Conservation (phyloP, 2,888 invertebrate genomes). For the Perizoma flavofasciatum region DNA sequence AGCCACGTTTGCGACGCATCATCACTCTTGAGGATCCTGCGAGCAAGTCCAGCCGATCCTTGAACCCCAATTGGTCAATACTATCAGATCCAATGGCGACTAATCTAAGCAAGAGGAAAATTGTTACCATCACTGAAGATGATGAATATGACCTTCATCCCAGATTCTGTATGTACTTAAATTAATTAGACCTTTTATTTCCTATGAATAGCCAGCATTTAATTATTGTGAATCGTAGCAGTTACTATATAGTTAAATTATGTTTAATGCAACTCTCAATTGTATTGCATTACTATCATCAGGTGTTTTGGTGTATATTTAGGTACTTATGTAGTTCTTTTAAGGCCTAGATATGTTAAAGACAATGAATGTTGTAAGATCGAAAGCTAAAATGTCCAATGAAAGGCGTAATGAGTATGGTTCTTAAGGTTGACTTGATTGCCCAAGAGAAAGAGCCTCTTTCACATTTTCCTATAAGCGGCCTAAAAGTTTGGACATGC, state of each 20-base stretch:
- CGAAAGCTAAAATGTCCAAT: no score
- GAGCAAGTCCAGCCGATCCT: constrained; percentile 52
- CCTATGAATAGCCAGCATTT: constrained; percentile 4
- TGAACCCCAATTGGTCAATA: constrained; percentile 45
- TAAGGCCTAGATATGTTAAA: no score
- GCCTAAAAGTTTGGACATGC: no score
- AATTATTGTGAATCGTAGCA: neutral
- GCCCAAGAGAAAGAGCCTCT: no score
- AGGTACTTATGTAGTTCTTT: no score
- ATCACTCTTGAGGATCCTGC: constrained; percentile 59
- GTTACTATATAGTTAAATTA: no score
- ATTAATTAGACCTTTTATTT: constrained; percentile 5
- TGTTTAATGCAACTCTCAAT: neutral
- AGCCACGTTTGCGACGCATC: constrained; percentile 64
- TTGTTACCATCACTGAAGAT: constrained; percentile 69
- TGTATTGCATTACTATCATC: no score
- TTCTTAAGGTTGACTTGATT: no score
- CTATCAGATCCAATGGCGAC: constrained; percentile 46
- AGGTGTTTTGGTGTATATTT: no score
- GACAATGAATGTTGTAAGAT: no score
- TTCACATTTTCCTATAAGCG: no score
- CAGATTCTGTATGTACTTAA: constrained; percentile 58
- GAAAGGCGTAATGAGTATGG: no score
- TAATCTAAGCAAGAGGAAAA: constrained; percentile 60
- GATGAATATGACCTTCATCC: constrained; percentile 58